Conservation (phyloP, 2,113 vertebrate genomes). For the Chauna torquata region DNA sequence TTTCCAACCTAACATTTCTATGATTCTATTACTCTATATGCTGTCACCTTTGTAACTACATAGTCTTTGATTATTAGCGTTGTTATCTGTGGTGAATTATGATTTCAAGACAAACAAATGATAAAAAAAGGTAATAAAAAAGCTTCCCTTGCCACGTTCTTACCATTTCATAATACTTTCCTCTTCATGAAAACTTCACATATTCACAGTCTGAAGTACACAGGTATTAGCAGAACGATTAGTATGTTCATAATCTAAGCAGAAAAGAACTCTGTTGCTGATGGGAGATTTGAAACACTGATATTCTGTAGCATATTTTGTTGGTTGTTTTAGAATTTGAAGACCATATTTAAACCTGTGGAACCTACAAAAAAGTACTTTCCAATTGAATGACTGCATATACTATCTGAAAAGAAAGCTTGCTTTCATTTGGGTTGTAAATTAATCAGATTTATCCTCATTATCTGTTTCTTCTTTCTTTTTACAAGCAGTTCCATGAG, state of each 20-base stretch:
- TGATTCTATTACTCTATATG: too few relatives aligned
- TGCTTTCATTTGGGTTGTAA: not conserved
- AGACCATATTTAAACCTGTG: not conserved
- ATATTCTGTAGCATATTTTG: not conserved
- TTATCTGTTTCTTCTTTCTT: not conserved
- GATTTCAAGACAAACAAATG: not conserved
- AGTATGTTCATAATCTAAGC: not conserved
- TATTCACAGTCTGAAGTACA: not conserved
- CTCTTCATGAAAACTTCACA: not conserved
- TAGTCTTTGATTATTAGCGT: not conserved
- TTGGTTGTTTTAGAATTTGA: not conserved
- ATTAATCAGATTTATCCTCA: not conserved
- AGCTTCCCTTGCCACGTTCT: not conserved
- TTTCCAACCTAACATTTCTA: not conserved
- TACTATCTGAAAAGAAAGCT: not conserved
- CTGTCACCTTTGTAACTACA: not conserved
- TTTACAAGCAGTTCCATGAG: not conserved
- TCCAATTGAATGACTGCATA: not conserved
- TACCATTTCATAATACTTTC: not conserved
- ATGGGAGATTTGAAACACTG: not conserved
- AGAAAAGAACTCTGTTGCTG: not conserved
- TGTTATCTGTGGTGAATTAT: not conserved
- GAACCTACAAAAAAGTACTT: not conserved
- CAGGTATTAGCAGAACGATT: not conserved
- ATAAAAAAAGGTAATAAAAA: not conserved